Base-by-base conservation (phyloP, 1,140 invertebrate species). In the Drosophila takahashii region DNA sequence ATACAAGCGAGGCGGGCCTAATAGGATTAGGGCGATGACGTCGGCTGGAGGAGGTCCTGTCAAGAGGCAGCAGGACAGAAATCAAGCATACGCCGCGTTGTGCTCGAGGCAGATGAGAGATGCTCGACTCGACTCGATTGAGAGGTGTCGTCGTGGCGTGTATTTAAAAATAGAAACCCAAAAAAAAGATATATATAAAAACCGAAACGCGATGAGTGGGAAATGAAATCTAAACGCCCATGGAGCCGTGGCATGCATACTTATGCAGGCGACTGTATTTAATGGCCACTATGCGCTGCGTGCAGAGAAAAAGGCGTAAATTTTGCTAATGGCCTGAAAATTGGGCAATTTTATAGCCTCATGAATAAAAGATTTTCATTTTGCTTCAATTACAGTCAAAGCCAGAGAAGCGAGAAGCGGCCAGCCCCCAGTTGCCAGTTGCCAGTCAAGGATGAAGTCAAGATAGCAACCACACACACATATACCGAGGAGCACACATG, bases 341-440 rank as follows among this genome's bases (percentile, higher is more conserved):
- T 91, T 91, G 90, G 90, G 86, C 90, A 91, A 91, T 91, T 91
- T 91, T 91, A 91, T 91, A 91, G 90, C 90, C 86, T 91, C 90
- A 91, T 91, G 90, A 91, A 91, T 91, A 91, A 91, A 90, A 91
- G 81, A 91, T 91, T 89, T 91, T 90, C 87, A 85, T 91, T 87
- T 91, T 89, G 89, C 89, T 91, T 91, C 89, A 91, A 91, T 91
- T 89, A 91, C 89, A 91, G 84, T 77, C 89, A 91, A 84, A 89
- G 64, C 54, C 83, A 87, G 57, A 67, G 36, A 45, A 37, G 47
- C 60, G 18, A 53, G 29, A 32, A 32, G 29, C 29, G 29, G 9
- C 57, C 44, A 53, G 47, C 39, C 73, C 48, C 53, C 65, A 71
- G 52, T 29, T 56, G 69, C 53, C 65, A 71, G 52, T 29, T 56